These are phyloP conservation scores for Eilema caniola DNA, from an alignment of 2,888 invertebrate species.

Conservation along the genomic window DNA sequence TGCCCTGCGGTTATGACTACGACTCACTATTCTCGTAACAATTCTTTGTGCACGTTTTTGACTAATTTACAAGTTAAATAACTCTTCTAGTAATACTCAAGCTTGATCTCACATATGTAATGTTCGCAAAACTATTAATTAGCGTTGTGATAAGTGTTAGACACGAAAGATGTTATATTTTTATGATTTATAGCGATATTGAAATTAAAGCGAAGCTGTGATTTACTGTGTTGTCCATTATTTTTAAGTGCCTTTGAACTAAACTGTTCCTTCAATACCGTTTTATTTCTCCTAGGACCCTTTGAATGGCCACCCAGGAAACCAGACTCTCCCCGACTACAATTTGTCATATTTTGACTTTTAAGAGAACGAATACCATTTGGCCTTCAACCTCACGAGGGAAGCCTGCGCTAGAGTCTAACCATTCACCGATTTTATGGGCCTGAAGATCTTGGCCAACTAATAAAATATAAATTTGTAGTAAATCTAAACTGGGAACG, in stretches of 20 bases:
- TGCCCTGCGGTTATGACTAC: not conserved
- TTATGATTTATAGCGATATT: slow-evolving; percentile 51
- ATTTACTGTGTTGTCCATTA: slow-evolving; percentile 50
- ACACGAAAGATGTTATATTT: slow-evolving; percentile 51
- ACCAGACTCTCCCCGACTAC: too few relatives aligned
- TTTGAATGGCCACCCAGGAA: not conserved
- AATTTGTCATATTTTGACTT: too few relatives aligned
- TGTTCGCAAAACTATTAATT: slow-evolving; percentile 35
- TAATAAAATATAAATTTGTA: too few relatives aligned
- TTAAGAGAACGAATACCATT: too few relatives aligned
- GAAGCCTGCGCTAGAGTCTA: too few relatives aligned
- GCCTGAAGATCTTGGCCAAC: too few relatives aligned
- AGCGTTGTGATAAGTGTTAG: slow-evolving; percentile 54
- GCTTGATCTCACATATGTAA: slow-evolving; percentile 16
- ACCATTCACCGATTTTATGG: too few relatives aligned
- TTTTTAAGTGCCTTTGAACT: not conserved
- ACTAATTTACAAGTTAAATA: slow-evolving; percentile 13
- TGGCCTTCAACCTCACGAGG: too few relatives aligned
- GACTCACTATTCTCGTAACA: not conserved
- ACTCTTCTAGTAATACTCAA: slow-evolving; percentile 8
- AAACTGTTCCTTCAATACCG: not conserved
- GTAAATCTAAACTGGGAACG: too few relatives aligned
- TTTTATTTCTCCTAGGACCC: not conserved
- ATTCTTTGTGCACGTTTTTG: slow-evolving; percentile 16
- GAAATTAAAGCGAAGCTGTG: slow-evolving; percentile 69